Conservation (phyloP, 2,113 vertebrate genomes). For the Pygathrix nemaeus region DNA sequence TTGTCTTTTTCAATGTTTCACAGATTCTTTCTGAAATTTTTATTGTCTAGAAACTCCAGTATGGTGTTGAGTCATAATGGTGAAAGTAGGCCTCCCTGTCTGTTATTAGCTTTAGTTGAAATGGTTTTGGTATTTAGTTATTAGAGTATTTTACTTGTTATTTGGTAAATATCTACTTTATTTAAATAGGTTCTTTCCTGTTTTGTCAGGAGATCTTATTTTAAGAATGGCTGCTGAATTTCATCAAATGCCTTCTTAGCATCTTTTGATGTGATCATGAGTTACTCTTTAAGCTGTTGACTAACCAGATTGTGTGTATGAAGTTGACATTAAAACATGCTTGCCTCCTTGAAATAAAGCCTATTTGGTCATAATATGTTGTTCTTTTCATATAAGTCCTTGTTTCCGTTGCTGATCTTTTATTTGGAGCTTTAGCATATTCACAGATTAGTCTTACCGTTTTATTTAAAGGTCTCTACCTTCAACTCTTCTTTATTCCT, state of each 20-base stretch:
- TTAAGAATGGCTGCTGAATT: conserved; percentile 22
- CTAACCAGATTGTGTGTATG: neutral
- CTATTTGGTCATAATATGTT: conserved; percentile 5
- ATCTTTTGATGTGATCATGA: neutral
- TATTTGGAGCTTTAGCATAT: conserved; percentile 48
- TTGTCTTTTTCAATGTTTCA: neutral
- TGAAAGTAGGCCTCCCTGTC: neutral
- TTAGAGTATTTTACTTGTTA: neutral
- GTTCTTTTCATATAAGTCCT: conserved; percentile 15
- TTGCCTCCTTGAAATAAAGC: conserved; percentile 48
- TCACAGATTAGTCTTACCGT: neutral
- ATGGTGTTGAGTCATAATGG: neutral
- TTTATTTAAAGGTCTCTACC: neutral
- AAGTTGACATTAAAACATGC: neutral
- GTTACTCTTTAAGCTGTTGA: neutral
- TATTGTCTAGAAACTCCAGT: neutral
- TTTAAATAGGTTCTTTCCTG: neutral
- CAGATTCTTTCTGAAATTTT: conserved; percentile 15
- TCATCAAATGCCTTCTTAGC: neutral
- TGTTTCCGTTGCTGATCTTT: neutral
- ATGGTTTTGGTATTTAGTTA: neutral
- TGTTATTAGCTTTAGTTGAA: neutral
- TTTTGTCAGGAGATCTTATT: conserved; percentile 30
- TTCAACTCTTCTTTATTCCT: neutral
- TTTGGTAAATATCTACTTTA: neutral